Evolutionary conservation across 2,888 invertebrate genomes (phyloP), one percentile per base, ranked within the genome.

Genomic region (Cosmorhoe ocellata): DNA sequence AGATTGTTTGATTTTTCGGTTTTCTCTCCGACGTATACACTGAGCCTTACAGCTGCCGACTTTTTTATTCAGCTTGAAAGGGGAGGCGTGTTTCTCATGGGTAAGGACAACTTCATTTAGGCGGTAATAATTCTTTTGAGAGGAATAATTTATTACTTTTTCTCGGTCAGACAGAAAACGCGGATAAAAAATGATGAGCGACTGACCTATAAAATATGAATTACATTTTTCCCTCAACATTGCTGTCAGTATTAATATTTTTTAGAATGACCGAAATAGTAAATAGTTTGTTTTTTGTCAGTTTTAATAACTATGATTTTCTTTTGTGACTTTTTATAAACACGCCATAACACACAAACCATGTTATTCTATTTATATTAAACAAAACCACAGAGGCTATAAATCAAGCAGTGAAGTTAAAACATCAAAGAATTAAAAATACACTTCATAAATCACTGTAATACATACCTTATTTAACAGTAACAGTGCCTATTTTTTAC

Each of bases 31-130:
- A 11, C 2, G 26, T 33, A 33, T 4, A 14, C 27, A 27, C 33
- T 24, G 26, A 26, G 26, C 70, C 76, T 76, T 72, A 74, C 71
- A 74, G 71, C 74, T 75, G 72, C 63, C 66, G 64, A 58, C 61
- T 71, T 74, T 71, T 80, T 76, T 67, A 67, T 69, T 66, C 64
- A 53, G 52, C 62, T 71, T 74, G 69, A 74, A 74, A 78, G 71
- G 72, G 70, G 69, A 69, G 67, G 64, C 67, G 67, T 69, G 66
- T 69, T 77, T 67, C 70, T 71, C 74, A 73, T 63, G 64, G 51
- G 53, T 58, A 51, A 66, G 58, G 57, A 73, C 74, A 71, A 74
- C 77, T 80, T 71, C 76, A 82, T 83, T 82, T 69, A 64, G 71
- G 58, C 61, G 63, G 58, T 63, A 57, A 61, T 69, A 64, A 63